These are phyloP conservation scores for Chorisops tibialis DNA, from an alignment of 2,888 invertebrate genomes.

Conservation along the genomic window DNA sequence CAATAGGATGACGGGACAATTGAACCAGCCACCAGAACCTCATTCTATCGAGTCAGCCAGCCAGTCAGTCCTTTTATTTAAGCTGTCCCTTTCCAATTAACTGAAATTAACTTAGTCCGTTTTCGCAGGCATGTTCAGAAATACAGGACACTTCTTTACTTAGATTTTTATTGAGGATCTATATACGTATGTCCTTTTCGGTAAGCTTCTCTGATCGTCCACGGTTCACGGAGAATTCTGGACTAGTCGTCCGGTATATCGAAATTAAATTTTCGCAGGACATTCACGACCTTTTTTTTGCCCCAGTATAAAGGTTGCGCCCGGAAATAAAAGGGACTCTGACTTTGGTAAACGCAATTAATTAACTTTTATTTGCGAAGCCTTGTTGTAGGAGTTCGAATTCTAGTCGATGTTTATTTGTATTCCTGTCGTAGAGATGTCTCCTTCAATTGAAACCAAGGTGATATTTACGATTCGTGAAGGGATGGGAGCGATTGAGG, in stretches of 20 bases:
- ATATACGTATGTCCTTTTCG: slow-evolving; percentile 8
- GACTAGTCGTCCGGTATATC: slow-evolving; percentile 5
- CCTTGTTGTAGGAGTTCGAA: slow-evolving; percentile 5
- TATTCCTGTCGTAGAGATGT: not conserved
- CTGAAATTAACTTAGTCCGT: slow-evolving; percentile 22
- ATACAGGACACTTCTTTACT: not conserved
- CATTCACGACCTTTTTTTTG: slow-evolving; percentile 2
- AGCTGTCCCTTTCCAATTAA: slow-evolving; percentile 23
- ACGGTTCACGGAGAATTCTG: not conserved
- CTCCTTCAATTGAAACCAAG: slow-evolving; percentile 17
- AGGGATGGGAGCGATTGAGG: too few relatives aligned
- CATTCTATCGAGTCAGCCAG: too few relatives aligned
- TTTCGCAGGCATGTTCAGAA: not conserved
- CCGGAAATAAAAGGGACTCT: not conserved
- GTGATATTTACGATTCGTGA: slow-evolving; percentile 2
- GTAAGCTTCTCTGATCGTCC: slow-evolving; percentile 14
- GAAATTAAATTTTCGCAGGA: slow-evolving; percentile 18
- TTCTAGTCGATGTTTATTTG: not conserved
- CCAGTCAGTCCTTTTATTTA: slow-evolving; percentile 19
- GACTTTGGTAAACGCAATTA: slow-evolving; percentile 3
- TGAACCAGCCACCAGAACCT: too few relatives aligned
- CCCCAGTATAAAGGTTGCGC: not conserved
- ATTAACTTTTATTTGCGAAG: slow-evolving; percentile 20
- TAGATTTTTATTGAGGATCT: slow-evolving; percentile 1
- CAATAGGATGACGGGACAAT: too few relatives aligned